Percentiles rank a stretch among this genome's conserved stretches.
Evolutionary conservation across 2,113 vertebrate species (phyloP).

Genomic region (Speoplatyrhinus poulsoni): DNA sequence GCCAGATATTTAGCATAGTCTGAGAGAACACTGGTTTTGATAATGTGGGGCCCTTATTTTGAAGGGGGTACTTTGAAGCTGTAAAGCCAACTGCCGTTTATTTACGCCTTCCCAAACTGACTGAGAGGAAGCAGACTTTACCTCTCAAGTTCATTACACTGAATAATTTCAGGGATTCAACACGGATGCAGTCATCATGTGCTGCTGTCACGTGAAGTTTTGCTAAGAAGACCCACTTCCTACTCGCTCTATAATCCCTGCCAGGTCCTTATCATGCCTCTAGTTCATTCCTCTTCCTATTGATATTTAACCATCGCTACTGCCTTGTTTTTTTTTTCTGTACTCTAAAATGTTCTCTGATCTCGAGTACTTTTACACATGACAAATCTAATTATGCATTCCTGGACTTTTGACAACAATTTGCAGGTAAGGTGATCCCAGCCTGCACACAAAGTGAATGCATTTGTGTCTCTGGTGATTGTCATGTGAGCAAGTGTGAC

Average conservation of each 20-base stretch:
- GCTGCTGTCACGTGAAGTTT: constrained; percentile 55
- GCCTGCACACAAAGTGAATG: constrained; percentile 20
- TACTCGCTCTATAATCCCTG: constrained; percentile 23
- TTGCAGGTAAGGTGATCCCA: constrained; percentile 38
- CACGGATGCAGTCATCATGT: constrained; percentile 49
- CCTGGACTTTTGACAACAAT: constrained; percentile 53
- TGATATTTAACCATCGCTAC: background rate
- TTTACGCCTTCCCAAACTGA: constrained; percentile 19
- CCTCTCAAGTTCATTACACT: constrained; percentile 39
- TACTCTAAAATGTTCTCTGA: constrained; percentile 13
- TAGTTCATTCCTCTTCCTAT: constrained; percentile 5
- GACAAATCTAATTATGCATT: constrained; percentile 47
- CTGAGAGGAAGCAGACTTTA: constrained; percentile 11
- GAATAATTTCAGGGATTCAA: constrained; percentile 47
- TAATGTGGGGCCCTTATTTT: constrained; percentile 11
- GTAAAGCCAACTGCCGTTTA: constrained; percentile 12
- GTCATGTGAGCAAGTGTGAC: constrained; percentile 35
- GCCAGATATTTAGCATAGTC: background rate
- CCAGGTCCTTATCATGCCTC: constrained; percentile 18
- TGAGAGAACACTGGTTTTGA: constrained; percentile 16
- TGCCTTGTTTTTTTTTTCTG: constrained; percentile 1
- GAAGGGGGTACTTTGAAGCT: constrained; percentile 12
- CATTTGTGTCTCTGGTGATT: constrained; percentile 14
- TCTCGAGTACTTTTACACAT: constrained; percentile 19
- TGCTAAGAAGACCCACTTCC: constrained; percentile 31